phyloP scores from a whole-genome alignment of 1,140 invertebrate genomes.

The Ganaspis sp. region DNA sequence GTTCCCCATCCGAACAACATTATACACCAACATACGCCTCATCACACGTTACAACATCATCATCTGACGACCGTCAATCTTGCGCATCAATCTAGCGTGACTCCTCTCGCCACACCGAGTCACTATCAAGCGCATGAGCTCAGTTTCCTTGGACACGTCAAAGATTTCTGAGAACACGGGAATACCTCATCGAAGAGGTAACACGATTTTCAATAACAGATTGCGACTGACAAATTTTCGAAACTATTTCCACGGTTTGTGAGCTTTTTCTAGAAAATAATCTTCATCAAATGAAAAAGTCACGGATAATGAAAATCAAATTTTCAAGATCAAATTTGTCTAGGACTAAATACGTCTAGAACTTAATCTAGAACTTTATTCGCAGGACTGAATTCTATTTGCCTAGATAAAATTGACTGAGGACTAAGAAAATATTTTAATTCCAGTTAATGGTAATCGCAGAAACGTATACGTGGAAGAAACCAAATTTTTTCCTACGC shows the following conservation, averaged over 20 bases:
- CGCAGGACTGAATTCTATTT: background rate
- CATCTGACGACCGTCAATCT: conserved; percentile 68
- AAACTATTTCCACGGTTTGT: background rate
- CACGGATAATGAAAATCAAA: background rate
- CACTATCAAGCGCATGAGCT: conserved; percentile 73
- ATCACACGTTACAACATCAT: conserved; percentile 65
- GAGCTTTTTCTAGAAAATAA: background rate
- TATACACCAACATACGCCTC: conserved; percentile 69
- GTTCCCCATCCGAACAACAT: conserved; percentile 75
- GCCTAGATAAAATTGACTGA: background rate
- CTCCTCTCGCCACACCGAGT: conserved; percentile 60
- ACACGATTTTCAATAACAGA: conserved; percentile 44
- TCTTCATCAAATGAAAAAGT: background rate
- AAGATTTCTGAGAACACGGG: conserved; percentile 73
- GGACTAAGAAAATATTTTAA: background rate
- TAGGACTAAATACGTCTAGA: no score
- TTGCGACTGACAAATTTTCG: background rate
- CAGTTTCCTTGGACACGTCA: conserved; percentile 72
- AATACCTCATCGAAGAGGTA: conserved; percentile 66
- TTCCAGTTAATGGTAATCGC: conserved; percentile 15
- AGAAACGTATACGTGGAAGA: conserved; percentile 49
- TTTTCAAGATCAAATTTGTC: background rate
- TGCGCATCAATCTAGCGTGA: conserved; percentile 68
- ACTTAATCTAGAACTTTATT: background rate
- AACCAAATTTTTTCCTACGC: conserved; percentile 56